Conservation (phyloP, 2,888 invertebrate species). For the Drosophila kuntzei region DNA sequence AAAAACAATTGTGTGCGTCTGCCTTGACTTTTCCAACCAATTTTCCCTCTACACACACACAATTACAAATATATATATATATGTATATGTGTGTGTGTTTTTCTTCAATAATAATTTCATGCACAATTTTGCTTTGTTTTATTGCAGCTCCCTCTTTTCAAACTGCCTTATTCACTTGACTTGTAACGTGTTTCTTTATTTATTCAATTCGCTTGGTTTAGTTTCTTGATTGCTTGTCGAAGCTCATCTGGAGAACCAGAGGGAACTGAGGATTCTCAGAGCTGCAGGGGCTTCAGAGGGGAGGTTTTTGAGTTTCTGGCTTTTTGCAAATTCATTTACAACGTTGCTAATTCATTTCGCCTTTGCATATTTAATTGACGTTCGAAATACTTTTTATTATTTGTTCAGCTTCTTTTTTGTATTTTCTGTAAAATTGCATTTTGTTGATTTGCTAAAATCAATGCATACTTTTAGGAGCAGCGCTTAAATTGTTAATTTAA, state of each 20-base stretch:
- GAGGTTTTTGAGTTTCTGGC: constrained; percentile 17
- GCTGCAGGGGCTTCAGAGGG: background rate
- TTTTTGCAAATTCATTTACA: constrained; percentile 50
- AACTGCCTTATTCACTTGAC: constrained; percentile 3
- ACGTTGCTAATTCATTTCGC: constrained; percentile 43
- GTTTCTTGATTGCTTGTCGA: constrained; percentile 76
- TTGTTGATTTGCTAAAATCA: constrained; percentile 5
- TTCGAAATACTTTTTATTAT: constrained; percentile 1
- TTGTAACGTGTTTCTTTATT: constrained; percentile 73
- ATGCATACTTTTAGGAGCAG: constrained; percentile 55
- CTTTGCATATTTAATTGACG: constrained; percentile 19
- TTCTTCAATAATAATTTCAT: constrained; percentile 72
- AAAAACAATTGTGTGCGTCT: constrained; percentile 80
- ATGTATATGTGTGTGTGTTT: constrained; percentile 16
- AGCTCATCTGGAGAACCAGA: constrained; percentile 32
- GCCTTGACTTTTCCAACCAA: constrained; percentile 54
- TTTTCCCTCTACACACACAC: constrained; percentile 17
- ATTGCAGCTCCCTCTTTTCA: constrained; percentile 35
- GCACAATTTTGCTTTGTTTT: constrained; percentile 79
- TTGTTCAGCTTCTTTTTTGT: background rate
- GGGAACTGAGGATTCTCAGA: background rate
- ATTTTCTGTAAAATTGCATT: constrained; percentile 13
- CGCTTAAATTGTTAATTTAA: constrained; percentile 7
- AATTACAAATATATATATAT: background rate
- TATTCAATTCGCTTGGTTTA: constrained; percentile 82